A percentile compares a stretch with the other conserved stretches of the same genome.
These are phyloP conservation scores for Zosterops pallidus DNA, from an alignment of 2,113 vertebrate species.

Conservation along the genomic window DNA sequence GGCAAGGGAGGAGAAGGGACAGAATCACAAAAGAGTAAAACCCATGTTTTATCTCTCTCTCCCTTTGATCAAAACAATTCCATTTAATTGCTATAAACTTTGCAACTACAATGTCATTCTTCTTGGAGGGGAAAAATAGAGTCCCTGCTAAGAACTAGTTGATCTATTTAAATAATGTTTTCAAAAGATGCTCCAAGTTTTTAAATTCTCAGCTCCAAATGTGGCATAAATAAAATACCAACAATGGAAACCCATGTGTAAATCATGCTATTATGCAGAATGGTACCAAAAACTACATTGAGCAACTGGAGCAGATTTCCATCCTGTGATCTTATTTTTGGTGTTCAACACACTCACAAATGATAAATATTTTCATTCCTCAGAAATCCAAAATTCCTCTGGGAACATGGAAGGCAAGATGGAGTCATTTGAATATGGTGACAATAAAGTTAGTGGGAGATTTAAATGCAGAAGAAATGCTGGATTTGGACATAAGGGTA, in stretches of 20 bases:
- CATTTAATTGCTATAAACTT: background rate
- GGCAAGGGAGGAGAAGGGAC: background rate
- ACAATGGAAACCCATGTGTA: background rate
- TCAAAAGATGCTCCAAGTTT: background rate
- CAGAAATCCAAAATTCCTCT: slow-evolving; percentile 10
- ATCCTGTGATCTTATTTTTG: background rate
- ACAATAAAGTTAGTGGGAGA: slow-evolving; percentile 28
- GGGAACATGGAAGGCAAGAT: background rate
- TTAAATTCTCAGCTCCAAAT: background rate
- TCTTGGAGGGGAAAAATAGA: background rate
- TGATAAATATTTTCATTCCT: background rate
- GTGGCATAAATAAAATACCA: background rate
- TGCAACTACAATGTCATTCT: background rate
- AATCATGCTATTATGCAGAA: background rate
- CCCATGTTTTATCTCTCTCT: background rate
- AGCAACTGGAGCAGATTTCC: background rate
- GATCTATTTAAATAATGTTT: background rate
- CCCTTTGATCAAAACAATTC: background rate
- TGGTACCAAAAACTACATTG: background rate
- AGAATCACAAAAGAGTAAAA: background rate
- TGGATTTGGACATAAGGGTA: background rate
- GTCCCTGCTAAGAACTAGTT: background rate
- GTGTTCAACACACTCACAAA: background rate
- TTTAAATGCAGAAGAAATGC: slow-evolving; percentile 30
- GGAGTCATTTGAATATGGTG: background rate